Evolutionary conservation across 2,888 invertebrate genomes (phyloP).

Genomic region (Sphecodes monilicornis): DNA sequence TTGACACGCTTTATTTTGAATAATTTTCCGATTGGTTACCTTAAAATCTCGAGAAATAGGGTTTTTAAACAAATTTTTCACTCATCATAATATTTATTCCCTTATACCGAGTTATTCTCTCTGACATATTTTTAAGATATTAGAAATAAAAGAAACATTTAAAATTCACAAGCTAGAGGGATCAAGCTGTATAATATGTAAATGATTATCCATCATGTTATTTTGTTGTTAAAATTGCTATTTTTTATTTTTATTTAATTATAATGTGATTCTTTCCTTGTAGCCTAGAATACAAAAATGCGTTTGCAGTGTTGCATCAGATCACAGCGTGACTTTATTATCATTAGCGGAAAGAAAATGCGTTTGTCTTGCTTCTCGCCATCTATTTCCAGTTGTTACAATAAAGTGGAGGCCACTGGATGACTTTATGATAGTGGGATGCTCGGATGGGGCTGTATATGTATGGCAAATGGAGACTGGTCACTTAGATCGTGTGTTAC

Average conservation of each 20-base stretch:
- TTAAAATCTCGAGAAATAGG: no score
- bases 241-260: slow-evolving; percentile 9
- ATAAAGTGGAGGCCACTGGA: slow-evolving; percentile 99
- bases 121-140: not conserved
- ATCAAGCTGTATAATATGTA: not conserved
- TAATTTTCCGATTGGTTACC: no score
- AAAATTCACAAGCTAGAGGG: not conserved
- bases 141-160: not conserved
- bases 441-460: slow-evolving; percentile 98
- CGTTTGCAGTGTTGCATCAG: slow-evolving; percentile 98
- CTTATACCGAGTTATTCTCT: not conserved
- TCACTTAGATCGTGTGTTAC: slow-evolving; percentile 97
- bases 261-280: slow-evolving; percentile 23
- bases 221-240: not conserved
- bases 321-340: slow-evolving; percentile 98
- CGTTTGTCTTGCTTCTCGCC: slow-evolving; percentile 96
- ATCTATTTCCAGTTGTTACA: slow-evolving; percentile 97
- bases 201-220: not conserved
- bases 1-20: no score
- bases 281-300: slow-evolving; percentile 96
- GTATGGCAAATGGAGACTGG: slow-evolving; percentile 99
- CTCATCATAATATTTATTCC: no score
- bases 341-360: slow-evolving; percentile 97
- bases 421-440: slow-evolving; percentile 98
- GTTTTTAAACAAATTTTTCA: no score